Percentiles rank a stretch among this genome's conserved stretches.
Evolutionary conservation across 2,888 invertebrate species (phyloP).

Genomic region (Mesochorus sp.): DNA sequence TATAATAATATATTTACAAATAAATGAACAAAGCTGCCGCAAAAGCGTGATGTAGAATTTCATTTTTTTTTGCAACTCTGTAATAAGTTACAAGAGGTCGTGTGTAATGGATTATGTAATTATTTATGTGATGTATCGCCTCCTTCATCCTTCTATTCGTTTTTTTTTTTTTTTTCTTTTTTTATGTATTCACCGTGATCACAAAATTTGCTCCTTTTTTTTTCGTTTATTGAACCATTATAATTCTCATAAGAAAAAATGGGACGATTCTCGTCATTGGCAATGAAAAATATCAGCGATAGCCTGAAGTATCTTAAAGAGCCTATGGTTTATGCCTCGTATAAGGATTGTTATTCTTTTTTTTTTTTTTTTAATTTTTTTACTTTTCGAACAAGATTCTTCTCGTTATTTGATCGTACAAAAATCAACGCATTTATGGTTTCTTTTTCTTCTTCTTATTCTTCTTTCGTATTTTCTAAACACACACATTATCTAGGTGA

Average conservation of each 20-base stretch:
- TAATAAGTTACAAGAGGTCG: conserved; percentile 38
- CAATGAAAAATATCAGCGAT: conserved; percentile 52
- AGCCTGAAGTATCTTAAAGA: conserved; percentile 37
- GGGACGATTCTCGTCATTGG: conserved; percentile 18
- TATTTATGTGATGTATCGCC: neutral
- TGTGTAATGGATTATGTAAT: conserved; percentile 24
- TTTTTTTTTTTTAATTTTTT: conserved; percentile 39
- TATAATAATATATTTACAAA: conserved; percentile 48
- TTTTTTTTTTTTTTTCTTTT: neutral
- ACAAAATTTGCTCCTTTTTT: neutral
- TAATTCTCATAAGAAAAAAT: conserved; percentile 16
- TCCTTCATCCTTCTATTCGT: neutral
- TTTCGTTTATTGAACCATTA: neutral
- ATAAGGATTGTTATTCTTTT: conserved; percentile 16
- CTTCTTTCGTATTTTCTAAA: conserved; percentile 41
- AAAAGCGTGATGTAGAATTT: conserved; percentile 51
- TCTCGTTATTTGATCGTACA: conserved; percentile 49
- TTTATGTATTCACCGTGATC: neutral
- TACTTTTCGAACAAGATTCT: conserved; percentile 7
- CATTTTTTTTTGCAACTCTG: neutral
- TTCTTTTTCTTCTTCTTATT: conserved; percentile 19
- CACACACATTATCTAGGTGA: conserved; percentile 60
- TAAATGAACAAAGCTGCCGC: conserved; percentile 57
- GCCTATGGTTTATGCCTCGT: conserved; percentile 27
- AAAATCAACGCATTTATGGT: conserved; percentile 56